Base-by-base conservation (phyloP, 2,797 vertebrate genomes). In the Malurus leucopterus region DNA sequence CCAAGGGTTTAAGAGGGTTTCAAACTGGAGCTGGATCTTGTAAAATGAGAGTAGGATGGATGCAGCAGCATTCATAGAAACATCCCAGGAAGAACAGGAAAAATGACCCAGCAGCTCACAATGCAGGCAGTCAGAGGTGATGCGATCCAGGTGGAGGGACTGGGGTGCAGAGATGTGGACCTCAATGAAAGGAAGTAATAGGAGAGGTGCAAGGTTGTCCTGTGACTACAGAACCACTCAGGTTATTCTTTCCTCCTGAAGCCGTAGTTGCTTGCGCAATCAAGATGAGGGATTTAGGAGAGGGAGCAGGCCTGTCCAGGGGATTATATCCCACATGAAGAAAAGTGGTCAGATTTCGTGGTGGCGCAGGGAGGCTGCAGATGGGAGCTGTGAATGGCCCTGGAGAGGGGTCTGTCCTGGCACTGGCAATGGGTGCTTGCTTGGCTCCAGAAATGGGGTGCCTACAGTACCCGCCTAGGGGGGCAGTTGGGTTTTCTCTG, bases 381-480 rank as follows among this genome's bases (percentile, higher is more conserved):
- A 9, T 6, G 15, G 4, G 50, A 90, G 38, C 34, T 80, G n/a
- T 34, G 51, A 61, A 22, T 57, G 2, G 8, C 11, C 6, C 30
- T 61, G 40, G 51, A 59, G 30, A 58, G 57, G 17, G 1, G 4
- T 61, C 36, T 32, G 46, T 9, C 34, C 44, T 29, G 40, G 4
- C 20, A 4, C 7, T 1, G 8, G 11, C 27, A 13, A 4, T 15
- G 54, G 19, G 5, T 55, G 14, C n/a, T 76, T 64, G 9, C 5
- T 29, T 34, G 34, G 34, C 19, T 53, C 10, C 13, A 8, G n/a
- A 19, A 49, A 29, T 3, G 8, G 17, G 6, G 4, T 50, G 27
- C 4, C 22, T 15, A 0, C 0, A 1, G 58, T 36, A 20, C 65
- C 9, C 18, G 32, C 46, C 18, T n/a, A n/a, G 23, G 1, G 2